Evolutionary conservation across 1,140 invertebrate genomes (phyloP), one percentile per base, ranked within the genome.

Genomic region (Pomacea maculata): DNA sequence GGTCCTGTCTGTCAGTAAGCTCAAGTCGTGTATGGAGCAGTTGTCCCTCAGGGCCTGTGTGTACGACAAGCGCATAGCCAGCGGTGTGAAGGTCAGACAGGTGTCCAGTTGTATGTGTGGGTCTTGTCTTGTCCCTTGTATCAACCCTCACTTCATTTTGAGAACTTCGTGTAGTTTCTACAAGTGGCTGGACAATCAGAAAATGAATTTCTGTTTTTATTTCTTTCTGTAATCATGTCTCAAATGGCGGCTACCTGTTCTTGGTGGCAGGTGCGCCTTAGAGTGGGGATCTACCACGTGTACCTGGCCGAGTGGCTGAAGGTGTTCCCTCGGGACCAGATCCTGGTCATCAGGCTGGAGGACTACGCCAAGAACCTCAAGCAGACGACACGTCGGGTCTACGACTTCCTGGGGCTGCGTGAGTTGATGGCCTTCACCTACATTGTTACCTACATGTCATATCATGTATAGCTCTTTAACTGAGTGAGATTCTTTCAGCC

Each of bases 341-440:
- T 89, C 25, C 68, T 85, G 15, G 95, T 89, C 95, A 95, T 78
- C 95, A 96, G 92, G 90, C 96, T 63, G 95, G 97, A 93, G 95
- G 96, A 61, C 94, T 96, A 45, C 93, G 94, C 83, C 94, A 95
- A 95, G 88, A 95, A 95, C 90, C 95, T 96, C 70, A 96, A 96
- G 88, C 96, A 96, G 92, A 94, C 94, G 68, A 91, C 97, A 29
- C 94, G 94, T 84, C 94, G 95, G 88, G 93, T 91, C 1, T 94
- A 94, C 78, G 94, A 88, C 80, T 92, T 93, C 80, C 93, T 93
- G 2, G 94, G 83, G 25, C 65, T 88, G 12, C 79, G 87, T 87
- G 81, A 86, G 87, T 87, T 45, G 34, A 45, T 45, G 34, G 6
- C 25, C 34, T 45, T 78, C 54, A 63, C 25, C 34, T 29, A 0